These are phyloP conservation scores for Thalassophryne amazonica DNA, from an alignment of 2,797 vertebrate species.

Conservation along the genomic window DNA sequence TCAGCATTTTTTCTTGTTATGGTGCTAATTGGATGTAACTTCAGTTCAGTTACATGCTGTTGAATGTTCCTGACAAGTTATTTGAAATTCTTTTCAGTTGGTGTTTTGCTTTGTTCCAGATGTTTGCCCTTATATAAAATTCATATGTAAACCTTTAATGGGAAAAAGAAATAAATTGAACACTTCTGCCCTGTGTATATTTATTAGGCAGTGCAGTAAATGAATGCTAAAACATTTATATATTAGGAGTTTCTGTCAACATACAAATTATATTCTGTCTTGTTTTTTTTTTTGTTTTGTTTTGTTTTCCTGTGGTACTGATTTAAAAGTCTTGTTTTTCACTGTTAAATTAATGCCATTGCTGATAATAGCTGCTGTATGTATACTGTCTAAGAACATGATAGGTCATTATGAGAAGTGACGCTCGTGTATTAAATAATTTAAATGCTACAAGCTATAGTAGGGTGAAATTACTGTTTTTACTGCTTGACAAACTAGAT, in stretches of 20 bases:
- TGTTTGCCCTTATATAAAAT: too few species aligned
- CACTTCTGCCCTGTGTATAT: too few species aligned
- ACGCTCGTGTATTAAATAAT: constrained; percentile 20
- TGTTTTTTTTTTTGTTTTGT: too few species aligned
- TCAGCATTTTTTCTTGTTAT: too few species aligned
- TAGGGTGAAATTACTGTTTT: constrained; percentile 40
- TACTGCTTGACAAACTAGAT: constrained; percentile 3
- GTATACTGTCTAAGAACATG: not conserved
- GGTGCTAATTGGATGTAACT: too few species aligned
- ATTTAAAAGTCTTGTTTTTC: not conserved
- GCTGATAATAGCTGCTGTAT: not conserved
- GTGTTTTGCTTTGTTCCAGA: too few species aligned
- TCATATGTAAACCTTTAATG: too few species aligned
- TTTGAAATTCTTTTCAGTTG: too few species aligned
- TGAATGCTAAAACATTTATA: not conserved
- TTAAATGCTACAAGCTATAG: constrained; percentile 19
- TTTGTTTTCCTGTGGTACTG: not conserved
- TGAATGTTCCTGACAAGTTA: too few species aligned
- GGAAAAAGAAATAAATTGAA: too few species aligned
- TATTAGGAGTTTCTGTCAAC: not conserved
- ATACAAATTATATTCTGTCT: not conserved
- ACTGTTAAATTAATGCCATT: not conserved
- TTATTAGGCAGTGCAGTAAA: too few species aligned
- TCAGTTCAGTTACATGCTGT: too few species aligned
- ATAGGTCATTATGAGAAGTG: not conserved